A percentile compares a stretch with the other conserved stretches of the same genome.
Evolutionary conservation across 1,140 invertebrate genomes (phyloP).

Genomic region (Bradynema listronoti): DNA sequence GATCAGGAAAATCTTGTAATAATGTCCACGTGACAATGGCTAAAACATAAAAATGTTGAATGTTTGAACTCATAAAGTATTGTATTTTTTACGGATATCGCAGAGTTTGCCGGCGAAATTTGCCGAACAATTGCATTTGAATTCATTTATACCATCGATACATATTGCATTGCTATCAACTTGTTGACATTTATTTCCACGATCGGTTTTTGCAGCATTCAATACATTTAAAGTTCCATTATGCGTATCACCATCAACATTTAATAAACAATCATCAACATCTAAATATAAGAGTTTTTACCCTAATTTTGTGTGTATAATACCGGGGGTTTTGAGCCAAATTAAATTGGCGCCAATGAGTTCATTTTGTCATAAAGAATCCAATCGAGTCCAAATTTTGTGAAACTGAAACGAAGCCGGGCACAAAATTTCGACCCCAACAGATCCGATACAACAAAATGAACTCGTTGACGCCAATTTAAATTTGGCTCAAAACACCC

Average conservation of each 20-base stretch:
- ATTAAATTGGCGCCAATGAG: no score
- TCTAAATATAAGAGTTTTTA: conserved; percentile 1
- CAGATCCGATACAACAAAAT: background rate
- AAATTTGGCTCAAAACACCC: background rate
- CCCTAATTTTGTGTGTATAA: no score
- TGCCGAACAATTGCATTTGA: conserved; percentile 2
- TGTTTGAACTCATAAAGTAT: background rate
- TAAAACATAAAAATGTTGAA: background rate
- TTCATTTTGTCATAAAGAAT: no score
- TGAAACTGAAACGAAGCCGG: background rate
- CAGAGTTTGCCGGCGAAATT: background rate
- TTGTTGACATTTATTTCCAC: background rate
- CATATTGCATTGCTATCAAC: conserved; percentile 8
- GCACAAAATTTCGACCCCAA: background rate
- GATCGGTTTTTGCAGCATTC: background rate
- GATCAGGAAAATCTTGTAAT: conserved; percentile 4
- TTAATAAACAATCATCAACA: background rate
- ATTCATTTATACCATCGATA: background rate
- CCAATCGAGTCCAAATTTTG: background rate
- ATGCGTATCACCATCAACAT: no score
- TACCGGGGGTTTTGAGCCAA: no score
- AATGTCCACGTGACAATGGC: background rate
- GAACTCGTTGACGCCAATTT: background rate
- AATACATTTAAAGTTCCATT: background rate
- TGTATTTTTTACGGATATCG: background rate